Evolutionary conservation across 2,888 invertebrate genomes (phyloP).

Genomic region (Hedychridium roseum): DNA sequence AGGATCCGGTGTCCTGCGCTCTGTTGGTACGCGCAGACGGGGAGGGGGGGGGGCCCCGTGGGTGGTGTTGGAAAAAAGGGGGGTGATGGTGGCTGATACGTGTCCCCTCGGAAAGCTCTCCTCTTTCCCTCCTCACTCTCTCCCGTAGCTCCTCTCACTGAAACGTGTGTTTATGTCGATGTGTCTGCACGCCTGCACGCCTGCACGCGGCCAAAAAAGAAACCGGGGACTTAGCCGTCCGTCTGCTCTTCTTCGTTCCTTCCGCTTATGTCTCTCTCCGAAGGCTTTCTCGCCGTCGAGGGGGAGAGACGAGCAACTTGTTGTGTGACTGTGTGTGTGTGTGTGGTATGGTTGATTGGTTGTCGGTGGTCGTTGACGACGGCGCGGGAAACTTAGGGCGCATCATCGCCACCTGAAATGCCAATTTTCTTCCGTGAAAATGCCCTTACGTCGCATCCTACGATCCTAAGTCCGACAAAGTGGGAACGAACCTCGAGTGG

Average conservation of each 20-base stretch:
- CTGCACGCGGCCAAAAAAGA: no score
- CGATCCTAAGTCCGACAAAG: neutral
- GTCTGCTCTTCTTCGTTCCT: constrained; percentile 10
- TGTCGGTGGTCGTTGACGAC: constrained; percentile 44
- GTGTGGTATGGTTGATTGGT: constrained; percentile 24
- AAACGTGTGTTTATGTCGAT: no score
- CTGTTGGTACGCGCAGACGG: no score
- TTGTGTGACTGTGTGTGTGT: constrained; percentile 21
- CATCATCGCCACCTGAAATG: constrained; percentile 53
- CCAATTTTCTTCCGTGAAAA: neutral
- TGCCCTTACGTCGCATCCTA: neutral
- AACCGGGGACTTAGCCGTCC: no score
- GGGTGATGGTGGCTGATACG: no score
- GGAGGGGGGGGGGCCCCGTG: no score
- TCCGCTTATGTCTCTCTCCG: constrained; percentile 10
- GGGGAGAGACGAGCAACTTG: constrained; percentile 53
- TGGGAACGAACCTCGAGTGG: constrained; percentile 45
- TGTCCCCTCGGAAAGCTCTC: no score
- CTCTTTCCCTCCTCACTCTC: constrained; percentile 5
- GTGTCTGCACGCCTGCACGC: no score
- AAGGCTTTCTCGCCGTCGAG: constrained; percentile 28
- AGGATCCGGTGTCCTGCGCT: no score
- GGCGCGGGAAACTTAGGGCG: constrained; percentile 46
- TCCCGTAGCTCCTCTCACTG: constrained; percentile 1
- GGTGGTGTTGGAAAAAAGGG: no score